Percentiles rank a stretch among this genome's conserved stretches.
Conservation (phyloP, 2,113 vertebrate species). For the Salvelinus fontinalis region DNA sequence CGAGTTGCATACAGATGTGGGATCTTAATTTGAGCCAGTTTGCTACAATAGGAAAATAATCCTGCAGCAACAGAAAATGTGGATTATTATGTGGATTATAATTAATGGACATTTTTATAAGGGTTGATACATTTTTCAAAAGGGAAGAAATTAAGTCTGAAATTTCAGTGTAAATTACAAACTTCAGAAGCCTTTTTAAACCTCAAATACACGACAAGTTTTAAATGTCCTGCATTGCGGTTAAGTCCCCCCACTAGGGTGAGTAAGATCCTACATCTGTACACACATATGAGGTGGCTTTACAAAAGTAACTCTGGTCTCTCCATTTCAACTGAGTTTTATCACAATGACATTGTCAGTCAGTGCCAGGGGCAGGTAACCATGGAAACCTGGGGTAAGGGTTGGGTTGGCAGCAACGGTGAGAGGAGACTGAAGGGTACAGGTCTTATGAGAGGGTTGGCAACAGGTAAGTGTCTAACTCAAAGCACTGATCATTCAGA, state of each 20-base stretch:
- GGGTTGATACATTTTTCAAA: no score
- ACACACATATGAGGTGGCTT: slow-evolving; percentile 36
- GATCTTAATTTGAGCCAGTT: no score
- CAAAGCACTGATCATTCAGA: slow-evolving; percentile 7
- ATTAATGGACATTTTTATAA: no score
- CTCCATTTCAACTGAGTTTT: slow-evolving; percentile 15
- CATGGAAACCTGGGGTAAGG: slow-evolving; percentile 28
- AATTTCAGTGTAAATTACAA: no score
- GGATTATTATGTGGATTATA: no score
- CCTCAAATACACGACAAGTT: no score
- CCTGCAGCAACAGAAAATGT: no score
- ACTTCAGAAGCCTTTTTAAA: no score
- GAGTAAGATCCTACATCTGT: background rate
- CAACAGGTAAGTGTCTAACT: background rate
- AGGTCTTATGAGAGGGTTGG: background rate
- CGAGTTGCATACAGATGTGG: background rate
- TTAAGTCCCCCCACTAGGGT: no score
- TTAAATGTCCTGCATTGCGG: no score
- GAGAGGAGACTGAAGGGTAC: background rate
- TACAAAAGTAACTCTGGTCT: slow-evolving; percentile 46
- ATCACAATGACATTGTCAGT: slow-evolving; percentile 15
- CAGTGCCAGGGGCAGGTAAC: slow-evolving; percentile 22
- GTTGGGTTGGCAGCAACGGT: background rate
- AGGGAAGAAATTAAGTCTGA: no score
- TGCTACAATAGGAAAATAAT: no score